phyloP scores from a whole-genome alignment of 2,797 vertebrate species.

The Xiphophorus birchmanni region DNA sequence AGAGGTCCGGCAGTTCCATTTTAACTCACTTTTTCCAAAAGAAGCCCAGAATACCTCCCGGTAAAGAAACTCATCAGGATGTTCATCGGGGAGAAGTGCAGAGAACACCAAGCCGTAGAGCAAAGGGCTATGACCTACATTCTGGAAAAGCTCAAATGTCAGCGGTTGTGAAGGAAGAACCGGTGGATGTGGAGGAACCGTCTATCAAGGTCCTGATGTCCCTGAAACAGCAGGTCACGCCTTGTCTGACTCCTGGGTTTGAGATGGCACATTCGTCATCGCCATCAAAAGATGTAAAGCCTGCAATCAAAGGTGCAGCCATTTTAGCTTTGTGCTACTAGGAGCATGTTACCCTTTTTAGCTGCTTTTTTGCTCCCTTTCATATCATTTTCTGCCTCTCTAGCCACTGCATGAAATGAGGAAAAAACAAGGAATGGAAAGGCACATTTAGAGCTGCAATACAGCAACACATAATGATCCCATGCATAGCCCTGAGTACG shows the following conservation, averaged over 20 bases:
- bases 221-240: slow-evolving; percentile 47
- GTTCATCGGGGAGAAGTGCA: background rate
- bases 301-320: slow-evolving; percentile 83
- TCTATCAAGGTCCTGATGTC: slow-evolving; percentile 14
- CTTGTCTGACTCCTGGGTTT: background rate
- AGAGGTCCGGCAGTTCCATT: slow-evolving; percentile 56
- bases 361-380: background rate
- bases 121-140: slow-evolving; percentile 23
- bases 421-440: background rate
- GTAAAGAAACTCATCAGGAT: slow-evolving; percentile 14
- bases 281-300: slow-evolving; percentile 75
- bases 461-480: background rate
- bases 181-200: slow-evolving; percentile 22
- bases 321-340: background rate
- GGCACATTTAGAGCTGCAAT: background rate
- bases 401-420: background rate
- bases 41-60: slow-evolving; percentile 43
- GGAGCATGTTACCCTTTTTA: background rate
- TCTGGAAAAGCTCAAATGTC: background rate
- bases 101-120: background rate
- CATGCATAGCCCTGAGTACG: background rate
- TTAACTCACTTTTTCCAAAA: slow-evolving; percentile 81
- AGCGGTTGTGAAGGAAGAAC: slow-evolving; percentile 73
- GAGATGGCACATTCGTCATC: slow-evolving; percentile 72
- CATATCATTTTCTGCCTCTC: background rate